Base-by-base conservation (phyloP, 2,888 invertebrate genomes). In the Hermodice carunculata region DNA sequence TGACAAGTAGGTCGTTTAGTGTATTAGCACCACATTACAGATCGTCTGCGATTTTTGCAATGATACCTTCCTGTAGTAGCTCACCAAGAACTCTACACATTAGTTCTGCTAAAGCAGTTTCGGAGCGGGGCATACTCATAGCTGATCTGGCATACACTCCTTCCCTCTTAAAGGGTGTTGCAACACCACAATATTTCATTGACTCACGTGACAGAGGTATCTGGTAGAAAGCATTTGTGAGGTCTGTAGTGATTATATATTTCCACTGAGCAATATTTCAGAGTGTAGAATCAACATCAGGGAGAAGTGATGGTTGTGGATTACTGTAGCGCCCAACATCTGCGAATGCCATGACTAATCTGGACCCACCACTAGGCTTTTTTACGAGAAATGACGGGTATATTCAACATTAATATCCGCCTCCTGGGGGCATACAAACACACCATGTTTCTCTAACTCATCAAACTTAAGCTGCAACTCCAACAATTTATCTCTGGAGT, bases 21-120 rank as follows among this genome's bases (percentile, higher is more conserved):
- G 68, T 56, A 49, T 74, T 61, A 14, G 69, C 71, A n/a, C 72
- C 68, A 52, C 70, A 70, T 44, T 71, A 74, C 19, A 74, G 60
- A 40, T 76, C 71, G 62, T 75, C 75, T 11, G 75, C 71, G 11
- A 73, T 29, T 51, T 72, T 76, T 1, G 71, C 58, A 22, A 75
- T 67, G 56, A 46, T 37, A 6, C 74, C 76, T 3, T 61, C 64
- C 32, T 66, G 57, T 2, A 75, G 8, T 19, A 48, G 53, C 40
- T 76, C 68, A 2, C 67, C 68, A 6, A 73, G 24, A 11, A 58
- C 54, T 8, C 26, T 22, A 24, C 51, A 59, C 59, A 59, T 59
- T 4, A 68, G 54, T 42, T 61, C 60, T 29, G 60, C 67, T 6
- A 49, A 24, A 6, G 49, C 49, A 24, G 49, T 49, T 17, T 49